Percentiles rank a stretch among this genome's conserved stretches.
These are phyloP conservation scores for Numenius arquata DNA, from an alignment of 2,113 vertebrate species.

Conservation along the genomic window DNA sequence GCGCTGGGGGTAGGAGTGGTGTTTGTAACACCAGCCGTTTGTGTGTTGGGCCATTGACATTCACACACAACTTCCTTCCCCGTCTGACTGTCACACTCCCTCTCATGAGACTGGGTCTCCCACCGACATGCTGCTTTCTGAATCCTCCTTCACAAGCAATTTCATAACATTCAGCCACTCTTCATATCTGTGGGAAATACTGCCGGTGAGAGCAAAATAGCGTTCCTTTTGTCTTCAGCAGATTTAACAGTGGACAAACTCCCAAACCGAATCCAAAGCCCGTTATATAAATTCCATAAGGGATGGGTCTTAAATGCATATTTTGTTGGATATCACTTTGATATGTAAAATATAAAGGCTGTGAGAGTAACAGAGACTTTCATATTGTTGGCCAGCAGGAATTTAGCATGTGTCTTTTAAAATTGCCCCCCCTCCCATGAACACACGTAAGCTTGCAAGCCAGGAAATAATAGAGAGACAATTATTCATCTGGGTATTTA, in stretches of 20 bases:
- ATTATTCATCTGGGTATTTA: constrained; percentile 49
- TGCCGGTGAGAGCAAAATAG: fast-evolving
- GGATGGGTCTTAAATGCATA: not conserved
- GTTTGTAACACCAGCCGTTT: not conserved
- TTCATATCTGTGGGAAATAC: not conserved
- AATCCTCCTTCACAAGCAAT: not conserved
- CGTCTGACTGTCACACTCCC: not conserved
- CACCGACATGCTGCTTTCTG: not conserved
- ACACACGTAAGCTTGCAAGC: not conserved
- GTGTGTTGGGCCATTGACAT: not conserved
- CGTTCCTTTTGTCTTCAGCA: not conserved
- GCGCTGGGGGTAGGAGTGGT: not conserved
- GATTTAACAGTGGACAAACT: not conserved
- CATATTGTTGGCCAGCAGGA: not conserved
- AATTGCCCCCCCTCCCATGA: not conserved
- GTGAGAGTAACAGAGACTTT: not conserved
- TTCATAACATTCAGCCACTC: not conserved
- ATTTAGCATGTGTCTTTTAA: not conserved
- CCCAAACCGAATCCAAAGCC: not conserved
- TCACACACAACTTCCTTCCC: not conserved
- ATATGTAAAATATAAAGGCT: not conserved
- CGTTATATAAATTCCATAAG: not conserved
- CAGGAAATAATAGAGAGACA: constrained; percentile 55
- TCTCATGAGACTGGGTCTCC: not conserved
- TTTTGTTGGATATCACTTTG: not conserved